Evolutionary conservation across 2,888 invertebrate species (phyloP).

Genomic region (Acrobeloides nanus): DNA sequence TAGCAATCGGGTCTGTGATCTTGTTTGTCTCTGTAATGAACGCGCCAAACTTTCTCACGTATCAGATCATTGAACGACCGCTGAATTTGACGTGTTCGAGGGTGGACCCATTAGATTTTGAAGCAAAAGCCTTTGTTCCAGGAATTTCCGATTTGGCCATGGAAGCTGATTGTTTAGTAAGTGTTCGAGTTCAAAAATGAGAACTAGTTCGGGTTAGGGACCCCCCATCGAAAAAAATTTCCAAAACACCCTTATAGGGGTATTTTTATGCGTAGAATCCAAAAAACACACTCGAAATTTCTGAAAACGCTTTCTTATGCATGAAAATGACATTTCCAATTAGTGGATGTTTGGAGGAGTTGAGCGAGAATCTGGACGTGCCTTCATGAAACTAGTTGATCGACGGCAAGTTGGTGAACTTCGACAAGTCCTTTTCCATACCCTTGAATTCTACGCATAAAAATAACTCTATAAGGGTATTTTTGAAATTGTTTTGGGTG

Average conservation of each 20-base stretch:
- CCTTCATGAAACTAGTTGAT: too few relatives aligned
- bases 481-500: too few relatives aligned
- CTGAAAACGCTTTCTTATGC: too few relatives aligned
- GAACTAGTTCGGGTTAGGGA: not conserved
- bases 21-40: slow-evolving; percentile 38
- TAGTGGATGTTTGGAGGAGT: too few relatives aligned
- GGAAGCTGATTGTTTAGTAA: slow-evolving; percentile 23
- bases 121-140: slow-evolving; percentile 39
- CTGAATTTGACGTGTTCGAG: slow-evolving; percentile 34
- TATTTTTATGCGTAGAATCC: too few relatives aligned
- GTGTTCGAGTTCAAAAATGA: not conserved
- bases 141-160: slow-evolving; percentile 49
- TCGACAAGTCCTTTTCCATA: not conserved
- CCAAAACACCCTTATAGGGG: too few relatives aligned
- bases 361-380: too few relatives aligned
- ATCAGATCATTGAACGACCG: slow-evolving; percentile 43
- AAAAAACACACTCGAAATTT: too few relatives aligned
- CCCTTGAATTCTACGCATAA: not conserved
- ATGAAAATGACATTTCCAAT: too few relatives aligned
- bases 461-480: not conserved
- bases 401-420: not conserved
- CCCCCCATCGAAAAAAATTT: too few relatives aligned
- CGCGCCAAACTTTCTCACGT: slow-evolving; percentile 49
- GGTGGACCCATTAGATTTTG: slow-evolving; percentile 21
- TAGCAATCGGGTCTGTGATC: slow-evolving; percentile 43